Percentiles rank a stretch among this genome's conserved stretches.
These are phyloP conservation scores for Taenioides sp. DNA, from an alignment of 2,797 vertebrate species.

Conservation along the genomic window DNA sequence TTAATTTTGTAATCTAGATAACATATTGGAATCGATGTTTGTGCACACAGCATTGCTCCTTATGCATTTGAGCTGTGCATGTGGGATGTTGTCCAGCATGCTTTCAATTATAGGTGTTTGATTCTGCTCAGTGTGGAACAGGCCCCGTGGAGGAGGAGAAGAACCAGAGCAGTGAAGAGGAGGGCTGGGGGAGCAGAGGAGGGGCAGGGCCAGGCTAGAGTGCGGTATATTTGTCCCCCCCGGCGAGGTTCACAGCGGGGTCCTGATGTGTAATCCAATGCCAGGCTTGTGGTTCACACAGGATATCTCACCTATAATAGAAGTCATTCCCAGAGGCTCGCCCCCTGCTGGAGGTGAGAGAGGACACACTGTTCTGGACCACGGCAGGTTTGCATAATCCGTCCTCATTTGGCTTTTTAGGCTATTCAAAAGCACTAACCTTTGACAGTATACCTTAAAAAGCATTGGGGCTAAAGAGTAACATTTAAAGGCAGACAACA, in stretches of 20 bases:
- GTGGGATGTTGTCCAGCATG: slow-evolving; percentile 32
- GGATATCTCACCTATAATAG: slow-evolving; percentile 74
- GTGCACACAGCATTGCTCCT: slow-evolving; percentile 7
- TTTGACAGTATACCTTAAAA: not conserved
- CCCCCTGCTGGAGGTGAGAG: slow-evolving; percentile 55
- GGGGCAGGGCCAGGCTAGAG: slow-evolving; percentile 33
- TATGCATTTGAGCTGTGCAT: slow-evolving; percentile 6
- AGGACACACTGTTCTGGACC: slow-evolving; percentile 21
- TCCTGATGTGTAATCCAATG: slow-evolving; percentile 60
- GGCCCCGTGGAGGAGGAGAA: slow-evolving; percentile 1
- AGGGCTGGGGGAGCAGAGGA: not conserved
- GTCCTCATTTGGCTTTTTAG: not conserved
- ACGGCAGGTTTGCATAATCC: slow-evolving; percentile 5
- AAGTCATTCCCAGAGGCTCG: slow-evolving; percentile 40
- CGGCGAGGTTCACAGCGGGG: slow-evolving; percentile 39
- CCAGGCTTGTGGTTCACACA: slow-evolving; percentile 53
- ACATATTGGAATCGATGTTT: not conserved
- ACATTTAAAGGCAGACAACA: no score
- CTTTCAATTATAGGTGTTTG: slow-evolving; percentile 69
- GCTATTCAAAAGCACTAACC: not conserved
- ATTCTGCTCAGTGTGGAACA: slow-evolving; percentile 41
- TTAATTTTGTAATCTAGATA: not conserved
- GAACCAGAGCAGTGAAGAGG: not conserved
- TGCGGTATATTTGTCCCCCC: slow-evolving; percentile 43
- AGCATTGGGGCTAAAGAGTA: no score